Base-by-base conservation (phyloP, 2,113 vertebrate species). In the Antennarius striatus region DNA sequence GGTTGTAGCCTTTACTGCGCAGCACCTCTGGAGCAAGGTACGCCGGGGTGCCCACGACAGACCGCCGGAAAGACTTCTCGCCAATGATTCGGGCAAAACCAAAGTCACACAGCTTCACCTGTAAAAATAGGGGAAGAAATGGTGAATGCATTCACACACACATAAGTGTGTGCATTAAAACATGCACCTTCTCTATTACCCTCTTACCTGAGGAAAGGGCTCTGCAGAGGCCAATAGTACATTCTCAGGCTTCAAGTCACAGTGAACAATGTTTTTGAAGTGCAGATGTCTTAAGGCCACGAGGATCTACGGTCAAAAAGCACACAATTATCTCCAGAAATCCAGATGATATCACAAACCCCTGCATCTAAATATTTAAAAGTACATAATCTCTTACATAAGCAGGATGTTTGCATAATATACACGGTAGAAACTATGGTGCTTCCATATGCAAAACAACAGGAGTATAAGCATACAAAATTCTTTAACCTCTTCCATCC, bases 211-310 rank as follows among this genome's bases (percentile, higher is more conserved):
- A 91, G 96, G 96, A 85, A 98, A 98, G 8, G 96, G 96, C 83
- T 99, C 97, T 76, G 97, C 96, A 10, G 96, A 99, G 56, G 97
- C 96, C 68, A 99, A 93, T n/a, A 99, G 92, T 68, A 99, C 96
- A 17, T 99, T 99, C 90, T 99, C 96, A 4, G 97, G 97, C 91
- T 99, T 99, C 90, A 99, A 92, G 92, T 99, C 97, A 95, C 97
- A 99, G 93, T 99, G 97, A 82, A 99, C 97, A 56, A 99, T 99
- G 84, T 99, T 99, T 88, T 99, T 99, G 92, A 99, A 99, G 88
- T 99, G 97, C 85, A 99, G 94, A 92, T 97, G 98, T 85, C 96
- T 95, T 89, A 99, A 89, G 67, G 97, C 97, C 89, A 99, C 96
- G 77, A 99, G 95, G 86, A 99, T 99, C 97, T 99, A 1, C 56